Conservation (phyloP, 1,140 invertebrate species). For the Saccostrea echinata region DNA sequence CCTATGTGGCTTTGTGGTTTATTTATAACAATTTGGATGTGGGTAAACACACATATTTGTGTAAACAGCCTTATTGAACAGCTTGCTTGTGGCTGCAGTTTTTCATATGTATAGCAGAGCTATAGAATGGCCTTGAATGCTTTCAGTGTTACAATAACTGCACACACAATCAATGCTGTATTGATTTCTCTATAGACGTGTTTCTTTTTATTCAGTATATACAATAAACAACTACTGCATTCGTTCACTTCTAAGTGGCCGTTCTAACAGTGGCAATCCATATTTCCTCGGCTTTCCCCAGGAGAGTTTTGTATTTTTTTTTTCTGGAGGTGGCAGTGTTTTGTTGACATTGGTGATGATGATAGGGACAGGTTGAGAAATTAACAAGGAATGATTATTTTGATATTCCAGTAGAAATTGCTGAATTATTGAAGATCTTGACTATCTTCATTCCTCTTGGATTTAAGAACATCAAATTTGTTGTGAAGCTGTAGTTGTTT, state of each 20-base stretch:
- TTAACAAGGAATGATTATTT: not conserved
- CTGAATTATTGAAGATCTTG: not conserved
- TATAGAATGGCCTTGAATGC: constrained; percentile 10
- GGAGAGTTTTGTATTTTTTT: not conserved
- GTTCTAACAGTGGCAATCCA: not conserved
- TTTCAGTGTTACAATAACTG: constrained; percentile 25
- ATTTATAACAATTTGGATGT: not conserved
- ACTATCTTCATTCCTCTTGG: not conserved
- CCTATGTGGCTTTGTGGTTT: constrained; percentile 17
- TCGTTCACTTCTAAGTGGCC: not conserved
- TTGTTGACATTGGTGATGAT: not conserved
- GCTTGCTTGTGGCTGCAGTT: constrained; percentile 10
- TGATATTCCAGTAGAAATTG: not conserved
- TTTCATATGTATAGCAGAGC: not conserved
- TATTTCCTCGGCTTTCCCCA: not conserved
- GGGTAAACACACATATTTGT: not conserved
- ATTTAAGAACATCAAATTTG: not conserved
- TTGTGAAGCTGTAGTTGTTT: not conserved
- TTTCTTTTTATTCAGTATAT: constrained; percentile 13
- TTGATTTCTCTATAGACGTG: constrained; percentile 9
- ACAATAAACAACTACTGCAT: constrained; percentile 26
- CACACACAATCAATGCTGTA: constrained; percentile 29
- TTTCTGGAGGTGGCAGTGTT: not conserved
- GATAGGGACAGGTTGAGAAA: not conserved
- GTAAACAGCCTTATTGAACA: constrained; percentile 31